Evolutionary conservation across 2,888 invertebrate species (phyloP).

Genomic region (Epinotia nisella): DNA sequence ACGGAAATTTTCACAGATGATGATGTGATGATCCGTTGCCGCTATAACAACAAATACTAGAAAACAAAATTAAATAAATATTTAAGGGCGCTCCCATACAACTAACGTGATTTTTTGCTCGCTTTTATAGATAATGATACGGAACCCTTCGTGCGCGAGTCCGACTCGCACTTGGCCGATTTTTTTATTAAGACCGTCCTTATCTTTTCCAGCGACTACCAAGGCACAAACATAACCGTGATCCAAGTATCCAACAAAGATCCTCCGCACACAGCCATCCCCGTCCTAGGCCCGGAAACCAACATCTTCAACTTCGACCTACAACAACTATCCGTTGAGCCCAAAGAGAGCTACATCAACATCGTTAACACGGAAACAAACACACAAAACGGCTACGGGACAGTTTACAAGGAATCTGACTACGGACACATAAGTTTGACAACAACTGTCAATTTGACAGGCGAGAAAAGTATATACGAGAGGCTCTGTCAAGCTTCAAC

Average conservation of each 20-base stretch:
- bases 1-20: too few relatives aligned
- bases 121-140: too few relatives aligned
- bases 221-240: constrained; percentile 82
- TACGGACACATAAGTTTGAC: constrained; percentile 78
- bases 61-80: too few relatives aligned
- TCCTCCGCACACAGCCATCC: constrained; percentile 77
- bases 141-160: too few relatives aligned
- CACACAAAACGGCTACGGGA: constrained; percentile 66
- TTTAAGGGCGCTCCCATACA: too few relatives aligned
- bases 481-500: constrained; percentile 75
- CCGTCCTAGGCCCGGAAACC: constrained; percentile 66
- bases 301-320: constrained; percentile 74
- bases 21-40: too few relatives aligned
- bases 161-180: too few relatives aligned
- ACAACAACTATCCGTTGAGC: constrained; percentile 56
- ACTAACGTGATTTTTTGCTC: too few relatives aligned
- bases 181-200: neutral
- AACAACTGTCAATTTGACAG: constrained; percentile 70
- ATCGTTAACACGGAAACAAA: constrained; percentile 74
- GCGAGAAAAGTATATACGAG: constrained; percentile 67
- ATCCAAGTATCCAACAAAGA: constrained; percentile 85
- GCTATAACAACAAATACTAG: too few relatives aligned
- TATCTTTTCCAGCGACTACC: constrained; percentile 47
- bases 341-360: constrained; percentile 64
- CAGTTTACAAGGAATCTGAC: constrained; percentile 67